Base-by-base conservation (phyloP, 2,797 vertebrate genomes). In the Dicrostonyx torquatus region DNA sequence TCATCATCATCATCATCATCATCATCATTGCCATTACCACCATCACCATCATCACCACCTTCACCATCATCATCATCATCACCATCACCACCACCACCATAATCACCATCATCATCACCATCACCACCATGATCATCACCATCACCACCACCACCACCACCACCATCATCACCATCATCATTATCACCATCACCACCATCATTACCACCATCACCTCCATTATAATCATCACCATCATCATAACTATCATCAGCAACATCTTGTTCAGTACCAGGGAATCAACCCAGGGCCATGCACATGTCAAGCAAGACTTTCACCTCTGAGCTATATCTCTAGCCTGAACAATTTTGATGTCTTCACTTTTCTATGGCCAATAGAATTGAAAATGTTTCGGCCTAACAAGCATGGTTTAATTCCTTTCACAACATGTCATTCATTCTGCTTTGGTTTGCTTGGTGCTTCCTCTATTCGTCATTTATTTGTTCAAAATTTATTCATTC, bases 301-400 rank as follows among this genome's bases (percentile, higher is more conserved):
- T 17, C 73, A 55, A 72, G 50, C 50, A 87, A 31, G 17, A 43
- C 40, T 83, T 83, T 53, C 31, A 58, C 26, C 68, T 34, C 53
- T 73, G 85, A 83, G 29, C 15, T 87, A 8, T 43, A 34, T 43
- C n/a, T 55, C 10, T 17, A 73, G 50, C 55, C 29, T 34, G 24
- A 87, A 60, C 3, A 91, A 11, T 87, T 83, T 85, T 94, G 37
- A 78, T 75, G 43, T 94, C 60, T 93, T 92, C 87, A 64, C 40
- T 95, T 91, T 76, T 37, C 20, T 75, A 91, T 89, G 79, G 31
- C n/a, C 20, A 62, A 2, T 2, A 89, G 45, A 94, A n/a, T 93
- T 91, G 70, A 88, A 96, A 50, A 72, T 64, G 13, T 45, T 68
- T 95, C 34, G 70, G 40, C 43, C 64, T 84, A 87, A 78, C n/a